Percentiles rank a stretch among this genome's conserved stretches.
phyloP scores from a whole-genome alignment of 2,888 invertebrate genomes.

The Cryptops parisi region DNA sequence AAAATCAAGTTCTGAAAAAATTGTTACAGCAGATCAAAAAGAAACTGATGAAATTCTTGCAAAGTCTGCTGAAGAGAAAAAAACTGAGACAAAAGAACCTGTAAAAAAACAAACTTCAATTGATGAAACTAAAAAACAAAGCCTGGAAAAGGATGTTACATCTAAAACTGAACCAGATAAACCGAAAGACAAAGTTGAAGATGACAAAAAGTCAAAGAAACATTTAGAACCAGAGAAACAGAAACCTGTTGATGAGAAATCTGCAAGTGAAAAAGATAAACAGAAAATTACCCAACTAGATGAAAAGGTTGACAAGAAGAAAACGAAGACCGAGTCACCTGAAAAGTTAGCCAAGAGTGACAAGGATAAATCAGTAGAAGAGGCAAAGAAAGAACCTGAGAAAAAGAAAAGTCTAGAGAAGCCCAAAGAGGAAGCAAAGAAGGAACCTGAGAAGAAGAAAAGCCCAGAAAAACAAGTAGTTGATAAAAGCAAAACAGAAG shows the following conservation, averaged over 20 bases:
- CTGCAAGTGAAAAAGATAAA: conserved; percentile 30
- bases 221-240: conserved; percentile 31
- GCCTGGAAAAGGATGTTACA: not conserved
- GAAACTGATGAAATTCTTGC: conserved; percentile 2
- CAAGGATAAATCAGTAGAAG: conserved; percentile 2
- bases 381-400: conserved; percentile 2
- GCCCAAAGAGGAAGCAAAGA: conserved; percentile 29
- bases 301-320: not conserved
- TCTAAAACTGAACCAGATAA: conserved; percentile 3
- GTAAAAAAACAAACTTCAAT: not conserved
- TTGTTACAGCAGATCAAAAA: conserved; percentile 1
- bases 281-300: conserved; percentile 23
- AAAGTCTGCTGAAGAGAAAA: not conserved
- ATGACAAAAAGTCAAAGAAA: conserved; percentile 21
- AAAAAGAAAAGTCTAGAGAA: conserved; percentile 20
- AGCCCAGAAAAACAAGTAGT: conserved; percentile 27
- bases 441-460: conserved; percentile 22
- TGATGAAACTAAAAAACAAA: not conserved
- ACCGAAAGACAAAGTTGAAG: not conserved
- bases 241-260: conserved; percentile 30
- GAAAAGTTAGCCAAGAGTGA: conserved; percentile 6
- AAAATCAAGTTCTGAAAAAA: conserved; percentile 2
- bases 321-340: conserved; percentile 12
- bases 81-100: not conserved
- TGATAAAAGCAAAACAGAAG: conserved; percentile 31